Conservation (phyloP, 2,797 vertebrate species). For the Caiman crocodilus region DNA sequence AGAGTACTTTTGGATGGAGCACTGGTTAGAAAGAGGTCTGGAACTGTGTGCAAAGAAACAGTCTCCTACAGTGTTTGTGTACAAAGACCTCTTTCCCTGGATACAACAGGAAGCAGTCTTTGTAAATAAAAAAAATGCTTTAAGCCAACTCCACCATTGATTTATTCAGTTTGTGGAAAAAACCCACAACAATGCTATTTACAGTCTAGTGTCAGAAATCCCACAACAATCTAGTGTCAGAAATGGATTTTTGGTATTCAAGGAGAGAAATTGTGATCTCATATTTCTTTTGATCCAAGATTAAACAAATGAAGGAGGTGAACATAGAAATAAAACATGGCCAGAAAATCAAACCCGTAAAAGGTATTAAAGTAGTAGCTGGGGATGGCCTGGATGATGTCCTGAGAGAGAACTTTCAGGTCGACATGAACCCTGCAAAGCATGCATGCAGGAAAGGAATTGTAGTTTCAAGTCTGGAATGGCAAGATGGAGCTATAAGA, state of each 20-base stretch:
- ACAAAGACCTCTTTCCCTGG: background rate
- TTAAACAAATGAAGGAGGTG: background rate
- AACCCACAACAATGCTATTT: background rate
- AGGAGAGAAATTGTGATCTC: background rate
- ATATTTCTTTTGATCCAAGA: constrained; percentile 1
- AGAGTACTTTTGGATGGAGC: background rate
- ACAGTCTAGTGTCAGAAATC: background rate
- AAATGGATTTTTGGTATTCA: background rate
- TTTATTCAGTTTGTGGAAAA: background rate
- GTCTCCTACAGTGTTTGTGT: background rate
- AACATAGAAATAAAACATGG: background rate
- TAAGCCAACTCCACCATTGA: background rate
- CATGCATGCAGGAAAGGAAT: background rate
- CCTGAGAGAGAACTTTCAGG: background rate
- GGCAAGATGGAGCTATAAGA: background rate
- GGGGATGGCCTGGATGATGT: background rate
- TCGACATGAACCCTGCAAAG: background rate
- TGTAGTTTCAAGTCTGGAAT: background rate
- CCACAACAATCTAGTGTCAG: background rate
- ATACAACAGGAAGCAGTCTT: accelerated
- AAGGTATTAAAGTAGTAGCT: background rate
- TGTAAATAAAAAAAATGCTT: background rate
- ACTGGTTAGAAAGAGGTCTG: background rate
- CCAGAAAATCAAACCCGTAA: background rate
- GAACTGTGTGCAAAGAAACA: background rate